A percentile compares a stretch with the other conserved stretches of the same genome.
phyloP scores from a whole-genome alignment of 92 coral and sea anemone species.

The Phenganax stokvisi region DNA sequence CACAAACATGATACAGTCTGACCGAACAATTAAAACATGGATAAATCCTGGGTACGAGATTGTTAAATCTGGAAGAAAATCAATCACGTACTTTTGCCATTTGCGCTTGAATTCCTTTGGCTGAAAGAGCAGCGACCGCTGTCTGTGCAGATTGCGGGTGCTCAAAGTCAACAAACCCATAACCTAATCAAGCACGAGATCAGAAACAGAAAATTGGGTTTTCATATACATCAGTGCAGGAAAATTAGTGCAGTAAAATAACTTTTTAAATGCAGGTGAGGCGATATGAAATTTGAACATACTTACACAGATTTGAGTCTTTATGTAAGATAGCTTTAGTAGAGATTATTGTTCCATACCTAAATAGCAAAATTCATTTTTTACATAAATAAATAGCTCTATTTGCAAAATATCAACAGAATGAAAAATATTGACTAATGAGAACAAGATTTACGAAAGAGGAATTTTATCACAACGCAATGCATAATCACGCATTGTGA shows the following conservation, averaged over 20 bases:
- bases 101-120: conserved; percentile 90
- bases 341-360: conserved; percentile 92
- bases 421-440: not conserved
- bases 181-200: conserved; percentile 50
- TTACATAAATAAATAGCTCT: not conserved
- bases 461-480: too few species aligned
- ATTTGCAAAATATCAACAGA: not conserved
- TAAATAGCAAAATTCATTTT: conserved; percentile 32
- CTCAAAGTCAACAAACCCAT: conserved; percentile 99
- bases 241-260: not conserved
- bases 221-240: not conserved
- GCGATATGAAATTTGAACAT: conserved; percentile 36
- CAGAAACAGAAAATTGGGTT: not conserved
- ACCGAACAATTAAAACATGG: too few species aligned
- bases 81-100: conserved; percentile 82
- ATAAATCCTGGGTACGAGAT: too few species aligned
- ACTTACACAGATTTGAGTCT: conserved; percentile 98
- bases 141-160: conserved; percentile 86
- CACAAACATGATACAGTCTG: too few species aligned
- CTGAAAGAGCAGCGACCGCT: conserved; percentile 82
- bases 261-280: not conserved
- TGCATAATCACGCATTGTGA: too few species aligned
- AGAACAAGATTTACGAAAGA: not conserved
- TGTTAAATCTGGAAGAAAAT: not conserved
- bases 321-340: conserved; percentile 98